Evolutionary conservation across 2,888 invertebrate species (phyloP), one percentile per base, ranked within the genome.

Genomic region (Molanna angustata): DNA sequence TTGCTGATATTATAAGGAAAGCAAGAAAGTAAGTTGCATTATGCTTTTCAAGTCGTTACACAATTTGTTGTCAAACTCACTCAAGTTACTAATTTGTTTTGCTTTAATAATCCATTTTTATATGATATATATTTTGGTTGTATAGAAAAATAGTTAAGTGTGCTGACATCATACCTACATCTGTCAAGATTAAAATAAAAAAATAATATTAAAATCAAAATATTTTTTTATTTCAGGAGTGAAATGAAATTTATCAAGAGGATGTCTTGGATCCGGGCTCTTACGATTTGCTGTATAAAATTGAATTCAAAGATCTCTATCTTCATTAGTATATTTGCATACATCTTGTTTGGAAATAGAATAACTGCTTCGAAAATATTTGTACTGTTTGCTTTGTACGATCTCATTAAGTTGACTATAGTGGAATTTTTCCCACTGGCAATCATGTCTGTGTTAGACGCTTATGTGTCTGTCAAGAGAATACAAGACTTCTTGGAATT

Each of bases 401-500:
- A 89, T 62, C 86, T 89, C 53, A 69, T 92, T 2, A 84, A 90
- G 37, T 82, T 88, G 51, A 84, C 86, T 0, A 80, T 91, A 70
- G 89, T 88, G 0, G 85, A 90, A 27, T 91, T 88, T 66, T 84
- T 92, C 62, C 91, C 93, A 0, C 75, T 83, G 62, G 88, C 88
- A 0, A 83, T 93, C 32, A 84, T 87, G 1, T 85, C 85, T 63
- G 80, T 86, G 0, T 80, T 90, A 0, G 93, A 93, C 65, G 85
- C 85, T 0, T 75, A 83, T 39, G 86, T 93, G 0, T 88, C 90
- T 18, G 78, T 87, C 18, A 78, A 76, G 41, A 79, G 92, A 63
- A 76, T 90, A 57, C 82, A 88, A 62, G 82, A 82, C 59, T 86
- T 85, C 58, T 65, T 86, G 58, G 47, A 81, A 46, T 60, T 74